Base-by-base conservation (phyloP, 2,888 invertebrate species). In the Acleris emargana region DNA sequence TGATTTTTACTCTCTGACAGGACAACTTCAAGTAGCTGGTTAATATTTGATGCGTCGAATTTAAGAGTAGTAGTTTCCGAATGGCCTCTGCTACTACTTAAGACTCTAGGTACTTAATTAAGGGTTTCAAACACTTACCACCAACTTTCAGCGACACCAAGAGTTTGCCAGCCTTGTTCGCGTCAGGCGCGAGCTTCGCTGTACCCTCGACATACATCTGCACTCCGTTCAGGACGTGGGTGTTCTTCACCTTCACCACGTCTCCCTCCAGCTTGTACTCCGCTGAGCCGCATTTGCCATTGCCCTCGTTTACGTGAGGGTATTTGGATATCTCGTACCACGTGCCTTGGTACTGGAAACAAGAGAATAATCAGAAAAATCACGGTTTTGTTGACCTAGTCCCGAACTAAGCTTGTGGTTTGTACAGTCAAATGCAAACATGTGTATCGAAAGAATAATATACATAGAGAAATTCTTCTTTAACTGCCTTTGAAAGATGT, bases 261-360 rank as follows among this genome's bases (percentile, higher is more conserved):
- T 87, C 84, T 0, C 86, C 93, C 0, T 89, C 89, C n/a, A 87
- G 78, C 0, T 82, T 88, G 84, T 95, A 95, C 70, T 94, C 93
- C 0, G 95, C 94, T 7, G 93, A 91, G 0, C 93, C 92, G 76
- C 95, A 87, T 75, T 94, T 93, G 2, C 94, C 94, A 3, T 90
- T 93, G 69, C 94, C 87, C 83, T 95, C 94, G 49, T 93, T 93
- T 9, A 93, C 73, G 18, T 93, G 91, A 62, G 94, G 94, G 74
- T 94, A 94, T 73, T 94, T 93, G 73, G 94, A 94, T 42, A 93
- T 93, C 82, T 95, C 95, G 77, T 94, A 95, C 95, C 95, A 95
- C 71, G 90, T 88, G 51, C 95, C 95, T 79, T 93, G 81, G 78
- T 94, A 94, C 94, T 94, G 86, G 16, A 79, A 64, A 32, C 5